Conservation (phyloP, 2,113 vertebrate genomes). For the Prionailurus viverrinus region DNA sequence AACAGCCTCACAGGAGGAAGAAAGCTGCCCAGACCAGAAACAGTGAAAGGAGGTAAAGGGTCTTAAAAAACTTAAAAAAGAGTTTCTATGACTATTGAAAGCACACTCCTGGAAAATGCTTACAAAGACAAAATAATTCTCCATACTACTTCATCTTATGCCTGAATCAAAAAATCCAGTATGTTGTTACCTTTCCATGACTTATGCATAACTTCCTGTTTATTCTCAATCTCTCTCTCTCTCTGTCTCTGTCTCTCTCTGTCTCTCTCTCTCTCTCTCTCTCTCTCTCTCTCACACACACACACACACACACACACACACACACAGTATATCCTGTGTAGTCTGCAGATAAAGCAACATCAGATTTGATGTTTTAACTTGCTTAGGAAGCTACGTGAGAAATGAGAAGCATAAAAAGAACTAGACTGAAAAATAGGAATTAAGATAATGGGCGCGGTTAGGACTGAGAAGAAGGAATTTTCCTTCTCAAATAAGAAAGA, state of each 20-base stretch:
- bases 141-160: background rate
- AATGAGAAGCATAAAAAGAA: background rate
- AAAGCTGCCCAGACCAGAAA: background rate
- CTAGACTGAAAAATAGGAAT: background rate
- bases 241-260: background rate
- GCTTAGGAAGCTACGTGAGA: background rate
- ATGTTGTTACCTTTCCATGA: background rate
- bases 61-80: background rate
- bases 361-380: background rate
- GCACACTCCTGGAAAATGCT: background rate
- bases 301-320: background rate
- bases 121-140: background rate
- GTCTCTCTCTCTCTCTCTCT: background rate
- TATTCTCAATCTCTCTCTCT: background rate
- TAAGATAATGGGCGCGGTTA: background rate
- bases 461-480: background rate
- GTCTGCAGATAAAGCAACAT: background rate
- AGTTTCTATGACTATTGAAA: background rate
- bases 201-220: background rate
- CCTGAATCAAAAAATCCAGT: background rate
- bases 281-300: background rate
- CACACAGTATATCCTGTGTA: background rate
- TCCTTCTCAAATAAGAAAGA: background rate
- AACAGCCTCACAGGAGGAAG: background rate
- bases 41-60: background rate